These are phyloP conservation scores for Coreoperca whiteheadi DNA, from an alignment of 2,113 vertebrate genomes.

Conservation along the genomic window DNA sequence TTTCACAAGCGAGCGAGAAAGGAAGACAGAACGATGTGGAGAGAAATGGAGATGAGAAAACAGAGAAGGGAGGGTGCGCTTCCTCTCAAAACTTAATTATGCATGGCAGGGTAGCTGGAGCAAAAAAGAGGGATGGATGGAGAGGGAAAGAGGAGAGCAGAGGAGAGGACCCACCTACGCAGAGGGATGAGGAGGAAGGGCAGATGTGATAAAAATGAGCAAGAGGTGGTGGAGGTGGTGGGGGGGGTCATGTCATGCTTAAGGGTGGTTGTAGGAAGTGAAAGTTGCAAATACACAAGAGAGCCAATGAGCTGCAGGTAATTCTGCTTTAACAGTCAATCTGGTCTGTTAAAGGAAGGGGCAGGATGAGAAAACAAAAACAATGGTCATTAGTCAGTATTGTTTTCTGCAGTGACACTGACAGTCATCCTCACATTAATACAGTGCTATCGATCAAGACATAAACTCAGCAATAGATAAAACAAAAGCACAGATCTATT, in stretches of 20 bases:
- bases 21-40: slow-evolving; percentile 4
- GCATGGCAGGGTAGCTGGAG: slow-evolving; percentile 68
- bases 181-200: slow-evolving; percentile 41
- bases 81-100: slow-evolving; percentile 76
- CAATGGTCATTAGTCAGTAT: neutral
- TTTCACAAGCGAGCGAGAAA: slow-evolving; percentile 11
- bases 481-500: neutral
- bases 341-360: slow-evolving; percentile 1
- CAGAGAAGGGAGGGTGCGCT: slow-evolving; percentile 40
- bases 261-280: slow-evolving; percentile 33
- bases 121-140: slow-evolving; percentile 62
- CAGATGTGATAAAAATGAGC: slow-evolving; percentile 44
- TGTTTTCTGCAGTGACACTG: neutral
- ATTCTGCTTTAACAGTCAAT: slow-evolving; percentile 7
- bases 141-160: slow-evolving; percentile 50
- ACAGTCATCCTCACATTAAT: neutral
- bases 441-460: neutral
- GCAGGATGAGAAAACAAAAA: neutral
- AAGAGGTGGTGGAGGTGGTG: slow-evolving; percentile 12
- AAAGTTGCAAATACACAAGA: slow-evolving; percentile 37
- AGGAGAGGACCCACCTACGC: slow-evolving; percentile 56
- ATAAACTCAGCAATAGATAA: neutral
- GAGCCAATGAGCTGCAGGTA: slow-evolving; percentile 33
- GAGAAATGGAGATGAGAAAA: slow-evolving; percentile 48
- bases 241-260: slow-evolving; percentile 30